These are phyloP conservation scores for Platypus cylindrus DNA, from an alignment of 2,888 invertebrate genomes.

Conservation along the genomic window DNA sequence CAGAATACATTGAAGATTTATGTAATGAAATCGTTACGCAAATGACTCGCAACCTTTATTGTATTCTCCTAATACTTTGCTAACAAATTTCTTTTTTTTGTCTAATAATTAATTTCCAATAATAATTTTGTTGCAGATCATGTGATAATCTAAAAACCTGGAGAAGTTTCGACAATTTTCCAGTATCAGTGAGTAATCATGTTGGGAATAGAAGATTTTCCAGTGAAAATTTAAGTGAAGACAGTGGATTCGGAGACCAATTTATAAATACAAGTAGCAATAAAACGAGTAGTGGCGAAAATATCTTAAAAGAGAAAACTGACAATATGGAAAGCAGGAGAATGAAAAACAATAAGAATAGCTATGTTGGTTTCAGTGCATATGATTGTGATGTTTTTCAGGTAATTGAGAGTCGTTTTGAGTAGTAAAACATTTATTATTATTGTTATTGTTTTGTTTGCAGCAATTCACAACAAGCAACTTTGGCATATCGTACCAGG, in stretches of 20 bases:
- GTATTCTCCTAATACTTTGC: not conserved
- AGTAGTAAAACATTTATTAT: slow-evolving; percentile 1
- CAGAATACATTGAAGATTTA: too few relatives aligned
- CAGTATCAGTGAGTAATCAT: slow-evolving; percentile 17
- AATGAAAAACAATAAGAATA: slow-evolving; percentile 17
- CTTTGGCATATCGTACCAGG: slow-evolving; percentile 35
- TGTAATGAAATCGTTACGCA: too few relatives aligned
- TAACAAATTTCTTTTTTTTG: slow-evolving; percentile 1
- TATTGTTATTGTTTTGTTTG: too few relatives aligned
- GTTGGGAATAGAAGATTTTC: slow-evolving; percentile 41
- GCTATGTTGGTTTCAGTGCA: slow-evolving; percentile 21
- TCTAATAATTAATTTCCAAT: not conserved
- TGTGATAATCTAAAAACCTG: slow-evolving; percentile 34
- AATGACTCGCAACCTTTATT: not conserved
- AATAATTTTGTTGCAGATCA: slow-evolving; percentile 20
- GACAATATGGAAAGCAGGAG: slow-evolving; percentile 13
- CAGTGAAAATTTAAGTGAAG: slow-evolving; percentile 67
- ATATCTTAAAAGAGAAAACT: slow-evolving; percentile 19
- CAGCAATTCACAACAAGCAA: slow-evolving; percentile 29
- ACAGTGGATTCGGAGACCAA: slow-evolving; percentile 62
- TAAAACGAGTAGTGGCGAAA: slow-evolving; percentile 20
- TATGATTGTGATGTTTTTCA: slow-evolving; percentile 22
- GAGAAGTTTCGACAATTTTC: slow-evolving; percentile 34
- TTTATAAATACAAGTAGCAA: slow-evolving; percentile 14
- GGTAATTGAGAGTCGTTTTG: slow-evolving; percentile 13